Evolutionary conservation across 2,113 vertebrate species (phyloP), one percentile per base, ranked within the genome.

Genomic region (Romanogobio albipinnatus): DNA sequence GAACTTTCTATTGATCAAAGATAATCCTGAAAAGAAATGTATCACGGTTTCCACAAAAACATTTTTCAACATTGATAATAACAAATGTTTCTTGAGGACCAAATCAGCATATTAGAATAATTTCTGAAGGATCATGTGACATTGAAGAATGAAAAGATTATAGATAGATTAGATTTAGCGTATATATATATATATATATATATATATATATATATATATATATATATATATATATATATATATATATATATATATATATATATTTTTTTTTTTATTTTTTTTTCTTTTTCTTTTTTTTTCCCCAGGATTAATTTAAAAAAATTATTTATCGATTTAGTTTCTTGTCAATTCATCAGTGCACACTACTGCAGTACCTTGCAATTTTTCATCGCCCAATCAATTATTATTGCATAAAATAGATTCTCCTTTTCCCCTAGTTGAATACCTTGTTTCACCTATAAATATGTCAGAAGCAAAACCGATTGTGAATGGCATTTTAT

Each of bases 401-500:
- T 19, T 68, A 4, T 8, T 19, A 33, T 39, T 68, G 17, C 7
- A 39, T 68, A 68, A 68, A 36, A 68, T 36, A 15, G 33, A 17
- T 36, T 51, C 47, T 3, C 2, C 19, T 36, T 9, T 19, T 17
- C 36, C 36, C 36, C 64, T 19, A 68, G 29, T 19, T 36, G 0
- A 68, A 36, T 68, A 68, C 3, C 4, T 15, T 0, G 8, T 39
- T 68, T 68, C 8, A 68, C 19, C 17, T 39, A 10, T 33, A 68
- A 68, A 39, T 68, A 9, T 68, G 33, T 39, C 33, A 22, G 64
- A 68, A 68, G 14, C 29, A 17, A 66, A 66, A 36, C 62, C 0
- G 7, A n/a, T n/a, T n/a, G n/a, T n/a, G n/a, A n/a, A 66, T 68
- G 59, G 24, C 9, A 61, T 36, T 59, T 81, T 66, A 61, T 82